phyloP scores from a whole-genome alignment of 1,140 invertebrate genomes.

The Anagrus nilaparvatae region DNA sequence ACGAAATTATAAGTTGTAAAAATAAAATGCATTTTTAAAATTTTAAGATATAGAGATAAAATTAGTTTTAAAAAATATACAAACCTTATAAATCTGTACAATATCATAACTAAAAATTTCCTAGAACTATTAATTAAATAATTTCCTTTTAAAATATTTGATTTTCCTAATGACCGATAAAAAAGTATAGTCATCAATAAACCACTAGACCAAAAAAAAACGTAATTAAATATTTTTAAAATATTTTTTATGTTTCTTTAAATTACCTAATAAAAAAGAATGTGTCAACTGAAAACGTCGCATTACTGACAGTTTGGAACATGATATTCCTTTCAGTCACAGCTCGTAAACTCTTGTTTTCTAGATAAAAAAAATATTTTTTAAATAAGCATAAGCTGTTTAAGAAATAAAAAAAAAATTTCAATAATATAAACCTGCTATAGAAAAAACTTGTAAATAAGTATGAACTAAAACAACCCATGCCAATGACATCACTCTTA shows the following conservation, averaged over 20 bases:
- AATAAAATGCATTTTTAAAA: no score
- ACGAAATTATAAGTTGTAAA: no score
- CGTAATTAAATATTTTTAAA: background rate
- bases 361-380: no score
- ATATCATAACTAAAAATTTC: slow-evolving; percentile 48
- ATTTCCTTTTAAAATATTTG: slow-evolving; percentile 32
- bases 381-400: slow-evolving; percentile 10
- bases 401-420: slow-evolving; percentile 13
- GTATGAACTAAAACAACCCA: slow-evolving; percentile 92
- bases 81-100: slow-evolving; percentile 56
- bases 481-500: slow-evolving; percentile 71
- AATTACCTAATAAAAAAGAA: slow-evolving; percentile 81
- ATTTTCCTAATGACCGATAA: slow-evolving; percentile 48
- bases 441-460: slow-evolving; percentile 68
- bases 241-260: slow-evolving; percentile 1
- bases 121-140: slow-evolving; percentile 33
- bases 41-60: no score
- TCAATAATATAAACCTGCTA: slow-evolving; percentile 51
- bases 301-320: slow-evolving; percentile 79
- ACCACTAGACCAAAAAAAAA: slow-evolving; percentile 48
- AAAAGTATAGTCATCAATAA: slow-evolving; percentile 65
- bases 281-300: slow-evolving; percentile 82
- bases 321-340: slow-evolving; percentile 68
- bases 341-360: slow-evolving; percentile 59
- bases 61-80: no score